These are phyloP conservation scores for Leucopsar rothschildi DNA, from an alignment of 2,113 vertebrate genomes.

Conservation along the genomic window DNA sequence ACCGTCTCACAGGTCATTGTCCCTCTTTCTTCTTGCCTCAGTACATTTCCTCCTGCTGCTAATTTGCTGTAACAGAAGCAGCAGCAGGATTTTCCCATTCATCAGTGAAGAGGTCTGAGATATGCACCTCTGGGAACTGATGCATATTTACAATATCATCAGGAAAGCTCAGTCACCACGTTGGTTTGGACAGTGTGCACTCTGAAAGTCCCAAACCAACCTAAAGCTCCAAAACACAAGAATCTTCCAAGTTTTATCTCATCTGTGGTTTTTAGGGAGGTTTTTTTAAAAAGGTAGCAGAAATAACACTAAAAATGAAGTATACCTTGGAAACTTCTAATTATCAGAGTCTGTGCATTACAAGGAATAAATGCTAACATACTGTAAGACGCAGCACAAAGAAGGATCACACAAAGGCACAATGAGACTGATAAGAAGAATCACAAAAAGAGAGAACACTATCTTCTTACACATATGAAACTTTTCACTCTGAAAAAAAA, in stretches of 20 bases:
- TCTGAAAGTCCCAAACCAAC: not conserved
- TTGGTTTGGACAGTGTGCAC: not conserved
- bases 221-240: not conserved
- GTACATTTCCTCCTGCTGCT: not conserved
- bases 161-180: not conserved
- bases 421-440: slow-evolving; percentile 6
- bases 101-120: not conserved
- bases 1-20: not conserved
- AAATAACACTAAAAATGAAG: not conserved
- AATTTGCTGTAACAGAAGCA: not conserved
- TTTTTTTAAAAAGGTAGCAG: not conserved
- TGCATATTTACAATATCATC: slow-evolving; percentile 13
- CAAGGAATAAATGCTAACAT: not conserved
- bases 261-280: not conserved
- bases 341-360: not conserved
- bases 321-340: not conserved
- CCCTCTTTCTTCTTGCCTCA: not conserved
- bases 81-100: not conserved
- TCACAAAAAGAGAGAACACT: not conserved
- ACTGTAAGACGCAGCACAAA: not conserved
- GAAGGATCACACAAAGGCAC: not conserved
- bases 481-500: slow-evolving; percentile 10
- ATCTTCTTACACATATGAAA: not conserved
- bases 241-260: not conserved
- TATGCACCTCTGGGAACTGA: not conserved